phyloP scores from a whole-genome alignment of 2,113 vertebrate species.

The Equus quagga region DNA sequence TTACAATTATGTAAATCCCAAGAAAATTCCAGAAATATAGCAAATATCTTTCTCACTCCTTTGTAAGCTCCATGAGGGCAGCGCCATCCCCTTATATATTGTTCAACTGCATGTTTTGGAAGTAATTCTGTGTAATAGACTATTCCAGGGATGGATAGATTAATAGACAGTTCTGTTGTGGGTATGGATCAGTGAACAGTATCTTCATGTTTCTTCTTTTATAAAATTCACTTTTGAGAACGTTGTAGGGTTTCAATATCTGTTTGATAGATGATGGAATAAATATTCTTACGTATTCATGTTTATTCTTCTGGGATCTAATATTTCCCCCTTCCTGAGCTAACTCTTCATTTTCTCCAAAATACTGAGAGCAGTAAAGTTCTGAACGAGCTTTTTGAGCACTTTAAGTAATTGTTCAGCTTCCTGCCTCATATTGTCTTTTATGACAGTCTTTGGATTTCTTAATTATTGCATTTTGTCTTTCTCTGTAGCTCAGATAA shows the following conservation, averaged over 20 bases:
- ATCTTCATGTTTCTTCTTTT: neutral
- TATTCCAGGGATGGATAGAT: neutral
- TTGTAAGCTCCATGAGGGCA: neutral
- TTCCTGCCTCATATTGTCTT: conserved; percentile 73
- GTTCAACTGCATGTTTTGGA: neutral
- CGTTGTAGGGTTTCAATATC: neutral
- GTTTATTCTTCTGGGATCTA: neutral
- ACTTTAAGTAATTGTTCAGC: conserved; percentile 67
- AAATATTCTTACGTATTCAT: neutral
- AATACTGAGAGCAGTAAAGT: neutral
- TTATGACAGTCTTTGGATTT: conserved; percentile 75
- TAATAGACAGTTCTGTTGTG: neutral
- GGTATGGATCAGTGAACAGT: neutral
- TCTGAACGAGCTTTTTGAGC: conserved; percentile 23
- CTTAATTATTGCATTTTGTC: conserved; percentile 81
- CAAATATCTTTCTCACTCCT: neutral
- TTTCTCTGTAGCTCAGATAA: conserved; percentile 70
- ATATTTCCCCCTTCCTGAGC: neutral
- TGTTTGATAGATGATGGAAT: neutral
- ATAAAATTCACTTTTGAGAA: neutral
- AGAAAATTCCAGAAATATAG: neutral
- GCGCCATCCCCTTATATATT: neutral
- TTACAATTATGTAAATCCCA: neutral
- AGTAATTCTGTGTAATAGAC: neutral
- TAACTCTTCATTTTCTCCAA: conserved; percentile 11